phyloP scores from a whole-genome alignment of 2,113 vertebrate species.

The Cisticola juncidis region DNA sequence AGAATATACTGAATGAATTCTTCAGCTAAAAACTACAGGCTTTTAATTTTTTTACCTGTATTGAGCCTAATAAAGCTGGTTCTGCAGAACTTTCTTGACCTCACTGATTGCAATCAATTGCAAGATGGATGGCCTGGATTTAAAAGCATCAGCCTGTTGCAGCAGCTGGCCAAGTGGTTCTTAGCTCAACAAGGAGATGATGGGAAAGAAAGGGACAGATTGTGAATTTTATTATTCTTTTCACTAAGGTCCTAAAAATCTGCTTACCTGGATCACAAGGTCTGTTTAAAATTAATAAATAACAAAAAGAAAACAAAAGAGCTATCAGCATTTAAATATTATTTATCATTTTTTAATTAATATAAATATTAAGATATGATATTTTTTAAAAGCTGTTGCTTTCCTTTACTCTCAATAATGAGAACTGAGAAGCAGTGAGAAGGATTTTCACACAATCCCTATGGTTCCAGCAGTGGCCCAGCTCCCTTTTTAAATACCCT shows the following conservation, averaged over 20 bases:
- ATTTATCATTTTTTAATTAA: neutral
- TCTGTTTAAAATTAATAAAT: neutral
- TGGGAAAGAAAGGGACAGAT: neutral
- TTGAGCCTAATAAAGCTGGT: neutral
- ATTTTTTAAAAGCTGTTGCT: neutral
- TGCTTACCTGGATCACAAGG: neutral
- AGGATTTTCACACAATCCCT: neutral
- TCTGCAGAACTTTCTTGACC: neutral
- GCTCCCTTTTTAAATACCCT: neutral
- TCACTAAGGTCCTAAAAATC: neutral
- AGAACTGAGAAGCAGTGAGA: neutral
- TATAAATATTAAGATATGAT: neutral
- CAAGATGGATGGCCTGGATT: neutral
- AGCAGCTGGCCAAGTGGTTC: neutral
- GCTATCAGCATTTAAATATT: neutral
- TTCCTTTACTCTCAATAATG: neutral
- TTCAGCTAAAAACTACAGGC: neutral
- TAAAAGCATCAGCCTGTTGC: neutral
- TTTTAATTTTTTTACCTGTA: neutral
- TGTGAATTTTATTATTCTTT: neutral
- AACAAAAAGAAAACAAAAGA: neutral
- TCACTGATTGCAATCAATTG: neutral
- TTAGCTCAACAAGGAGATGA: neutral
- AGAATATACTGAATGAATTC: constrained; percentile 10
- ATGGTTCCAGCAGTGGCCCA: neutral